A percentile compares a stretch with the other conserved stretches of the same genome.
Conservation (phyloP, 2,888 invertebrate species). For the Rhagophthalmus giganteus region DNA sequence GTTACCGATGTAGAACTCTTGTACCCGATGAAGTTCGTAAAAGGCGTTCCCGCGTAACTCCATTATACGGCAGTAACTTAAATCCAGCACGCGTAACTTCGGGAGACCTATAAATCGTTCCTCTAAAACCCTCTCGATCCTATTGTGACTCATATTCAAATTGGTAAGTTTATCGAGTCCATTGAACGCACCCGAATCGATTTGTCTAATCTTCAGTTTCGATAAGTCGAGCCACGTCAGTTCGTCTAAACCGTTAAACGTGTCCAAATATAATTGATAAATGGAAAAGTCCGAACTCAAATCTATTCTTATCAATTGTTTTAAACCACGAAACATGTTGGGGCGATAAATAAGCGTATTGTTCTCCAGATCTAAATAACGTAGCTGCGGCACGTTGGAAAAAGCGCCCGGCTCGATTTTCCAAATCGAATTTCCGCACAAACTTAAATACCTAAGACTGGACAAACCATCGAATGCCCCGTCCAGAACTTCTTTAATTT, state of each 20-base stretch:
- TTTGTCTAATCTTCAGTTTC: not conserved
- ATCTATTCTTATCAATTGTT: not conserved
- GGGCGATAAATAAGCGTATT: conserved; percentile 5
- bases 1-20: not conserved
- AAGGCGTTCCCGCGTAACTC: conserved; percentile 5
- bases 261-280: not conserved
- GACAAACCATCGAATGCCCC: conserved; percentile 1
- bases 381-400: not conserved
- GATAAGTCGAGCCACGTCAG: conserved; percentile 5
- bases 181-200: conserved; percentile 9
- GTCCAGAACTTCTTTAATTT: conserved; percentile 1
- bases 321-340: conserved; percentile 6
- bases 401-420: conserved; percentile 5
- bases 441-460: not conserved
- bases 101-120: conserved; percentile 8
- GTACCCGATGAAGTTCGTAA: conserved; percentile 6
- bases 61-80: conserved; percentile 14
- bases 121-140: conserved; percentile 5
- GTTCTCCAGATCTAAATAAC: not conserved
- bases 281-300: not conserved
- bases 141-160: conserved; percentile 21
- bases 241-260: conserved; percentile 11
- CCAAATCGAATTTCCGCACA: conserved; percentile 6
- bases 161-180: conserved; percentile 1
- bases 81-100: conserved; percentile 14